Conservation (phyloP, 2,888 invertebrate species). For the Formica aserva region DNA sequence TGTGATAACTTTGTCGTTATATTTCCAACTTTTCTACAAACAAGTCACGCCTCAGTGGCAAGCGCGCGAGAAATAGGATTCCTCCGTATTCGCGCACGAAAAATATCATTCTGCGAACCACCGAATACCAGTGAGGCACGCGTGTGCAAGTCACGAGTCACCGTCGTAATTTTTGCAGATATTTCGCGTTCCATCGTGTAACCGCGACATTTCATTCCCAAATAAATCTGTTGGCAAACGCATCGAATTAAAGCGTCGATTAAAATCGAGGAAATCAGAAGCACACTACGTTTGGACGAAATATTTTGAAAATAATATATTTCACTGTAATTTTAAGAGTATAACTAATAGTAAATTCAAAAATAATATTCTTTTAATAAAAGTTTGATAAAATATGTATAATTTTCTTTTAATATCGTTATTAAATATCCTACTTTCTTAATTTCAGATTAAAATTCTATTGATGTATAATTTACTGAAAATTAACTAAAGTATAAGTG, state of each 20-base stretch:
- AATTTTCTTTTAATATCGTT: neutral
- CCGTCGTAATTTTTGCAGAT: conserved; percentile 39
- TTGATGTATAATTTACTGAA: neutral
- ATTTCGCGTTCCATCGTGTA: conserved; percentile 23
- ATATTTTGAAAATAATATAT: neutral
- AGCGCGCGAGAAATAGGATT: conserved; percentile 45
- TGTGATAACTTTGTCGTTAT: conserved; percentile 54
- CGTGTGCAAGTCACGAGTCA: conserved; percentile 42
- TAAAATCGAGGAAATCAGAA: neutral
- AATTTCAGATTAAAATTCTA: neutral
- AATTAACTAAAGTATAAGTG: neutral
- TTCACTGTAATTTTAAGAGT: neutral
- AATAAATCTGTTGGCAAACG: conserved; percentile 3
- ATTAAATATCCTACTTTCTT: neutral
- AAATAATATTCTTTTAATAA: neutral
- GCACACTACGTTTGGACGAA: neutral
- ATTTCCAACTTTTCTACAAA: conserved; percentile 55
- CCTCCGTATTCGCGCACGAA: conserved; percentile 30
- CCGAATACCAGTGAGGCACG: conserved; percentile 20
- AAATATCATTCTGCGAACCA: conserved; percentile 36
- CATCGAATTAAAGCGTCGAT: neutral
- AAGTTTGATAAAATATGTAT: neutral
- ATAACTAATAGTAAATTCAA: neutral
- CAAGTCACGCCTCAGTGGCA: conserved; percentile 50
- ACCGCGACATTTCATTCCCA: conserved; percentile 9